Evolutionary conservation across 2,113 vertebrate species (phyloP).

Genomic region (Pimephales promelas): DNA sequence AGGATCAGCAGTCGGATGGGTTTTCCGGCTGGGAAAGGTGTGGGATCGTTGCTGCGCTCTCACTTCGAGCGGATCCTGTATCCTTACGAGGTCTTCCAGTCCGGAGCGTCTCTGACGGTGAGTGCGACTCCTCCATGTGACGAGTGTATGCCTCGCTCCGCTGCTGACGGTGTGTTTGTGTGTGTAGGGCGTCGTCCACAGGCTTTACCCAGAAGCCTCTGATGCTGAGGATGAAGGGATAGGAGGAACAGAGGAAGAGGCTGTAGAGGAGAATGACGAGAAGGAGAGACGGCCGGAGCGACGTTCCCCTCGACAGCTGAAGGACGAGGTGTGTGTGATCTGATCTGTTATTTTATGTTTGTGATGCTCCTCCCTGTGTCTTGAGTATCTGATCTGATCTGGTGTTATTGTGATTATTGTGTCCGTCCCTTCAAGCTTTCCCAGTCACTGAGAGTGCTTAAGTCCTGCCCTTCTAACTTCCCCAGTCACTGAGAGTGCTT

Average conservation of each 20-base stretch:
- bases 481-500: too few relatives aligned
- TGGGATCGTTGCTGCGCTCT: conserved; percentile 87
- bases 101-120: conserved; percentile 93
- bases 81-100: conserved; percentile 97
- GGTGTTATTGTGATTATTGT: too few relatives aligned
- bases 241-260: conserved; percentile 68
- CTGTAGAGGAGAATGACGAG: conserved; percentile 71
- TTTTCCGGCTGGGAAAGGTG: conserved; percentile 90
- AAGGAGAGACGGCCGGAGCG: conserved; percentile 69
- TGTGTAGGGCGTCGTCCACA: conserved; percentile 72
- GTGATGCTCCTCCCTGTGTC: too few relatives aligned
- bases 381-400: too few relatives aligned
- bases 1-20: conserved; percentile 91
- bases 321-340: conserved; percentile 70
- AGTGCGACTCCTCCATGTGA: conserved; percentile 58
- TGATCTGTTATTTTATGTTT: too few relatives aligned
- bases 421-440: too few relatives aligned
- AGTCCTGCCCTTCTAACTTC: too few relatives aligned
- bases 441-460: too few relatives aligned
- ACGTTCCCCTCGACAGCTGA: conserved; percentile 74
- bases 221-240: conserved; percentile 76
- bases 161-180: not conserved
- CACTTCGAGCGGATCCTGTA: conserved; percentile 96
- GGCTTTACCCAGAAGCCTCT: conserved; percentile 71
- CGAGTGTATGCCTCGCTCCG: too few relatives aligned